Percentiles rank a stretch among this genome's conserved stretches.
These are phyloP conservation scores for Acipenser ruthenus DNA, from an alignment of 2,797 vertebrate genomes.

Conservation along the genomic window DNA sequence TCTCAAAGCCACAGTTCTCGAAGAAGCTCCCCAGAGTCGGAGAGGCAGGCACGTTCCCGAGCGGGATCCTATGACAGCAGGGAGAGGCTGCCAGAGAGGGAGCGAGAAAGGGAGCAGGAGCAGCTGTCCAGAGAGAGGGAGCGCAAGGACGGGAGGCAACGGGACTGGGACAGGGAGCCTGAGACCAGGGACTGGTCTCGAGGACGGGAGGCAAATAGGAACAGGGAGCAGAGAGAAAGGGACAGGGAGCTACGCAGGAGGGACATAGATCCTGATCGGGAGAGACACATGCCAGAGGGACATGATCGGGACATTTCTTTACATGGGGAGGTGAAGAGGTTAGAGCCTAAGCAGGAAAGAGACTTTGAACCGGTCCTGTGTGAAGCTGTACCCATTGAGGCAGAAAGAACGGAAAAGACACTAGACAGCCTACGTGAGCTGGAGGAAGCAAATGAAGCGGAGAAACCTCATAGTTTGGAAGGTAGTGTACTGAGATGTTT, in stretches of 20 bases:
- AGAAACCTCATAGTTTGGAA: slow-evolving; percentile 77
- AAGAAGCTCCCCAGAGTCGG: slow-evolving; percentile 93
- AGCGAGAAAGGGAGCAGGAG: slow-evolving; percentile 70
- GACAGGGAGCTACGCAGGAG: slow-evolving; percentile 77
- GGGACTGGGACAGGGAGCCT: slow-evolving; percentile 78
- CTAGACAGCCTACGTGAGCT: slow-evolving; percentile 58
- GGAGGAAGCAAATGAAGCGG: slow-evolving; percentile 62
- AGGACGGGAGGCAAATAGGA: slow-evolving; percentile 69
- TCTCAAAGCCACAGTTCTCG: slow-evolving; percentile 95
- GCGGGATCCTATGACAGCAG: slow-evolving; percentile 93
- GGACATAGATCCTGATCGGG: slow-evolving; percentile 55
- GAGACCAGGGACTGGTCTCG: slow-evolving; percentile 78
- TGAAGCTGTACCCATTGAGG: slow-evolving; percentile 59
- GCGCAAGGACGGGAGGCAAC: slow-evolving; percentile 52
- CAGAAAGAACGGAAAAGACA: slow-evolving; percentile 62
- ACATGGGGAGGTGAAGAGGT: slow-evolving; percentile 36
- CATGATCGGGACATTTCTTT: slow-evolving; percentile 32
- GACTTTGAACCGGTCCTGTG: slow-evolving; percentile 68
- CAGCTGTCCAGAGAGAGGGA: slow-evolving; percentile 67
- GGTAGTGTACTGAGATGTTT: slow-evolving; percentile 52
- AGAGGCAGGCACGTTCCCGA: slow-evolving; percentile 84
- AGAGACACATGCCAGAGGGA: too few relatives aligned
- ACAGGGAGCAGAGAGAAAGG: slow-evolving; percentile 62
- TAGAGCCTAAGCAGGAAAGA: slow-evolving; percentile 64
- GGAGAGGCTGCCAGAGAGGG: slow-evolving; percentile 73